phyloP scores from a whole-genome alignment of 2,888 invertebrate genomes.

The Myopa testacea region DNA sequence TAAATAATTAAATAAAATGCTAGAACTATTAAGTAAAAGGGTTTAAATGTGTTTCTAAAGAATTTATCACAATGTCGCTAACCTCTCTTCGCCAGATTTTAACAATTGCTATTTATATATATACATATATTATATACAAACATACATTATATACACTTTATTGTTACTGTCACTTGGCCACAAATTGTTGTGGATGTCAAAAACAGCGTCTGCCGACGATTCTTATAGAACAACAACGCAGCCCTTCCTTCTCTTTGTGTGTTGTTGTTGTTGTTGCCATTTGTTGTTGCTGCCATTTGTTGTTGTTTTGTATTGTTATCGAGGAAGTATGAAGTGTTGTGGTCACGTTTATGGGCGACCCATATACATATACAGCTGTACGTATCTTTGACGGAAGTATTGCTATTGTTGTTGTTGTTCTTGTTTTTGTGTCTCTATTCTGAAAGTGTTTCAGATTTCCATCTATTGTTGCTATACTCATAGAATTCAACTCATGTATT shows the following conservation, averaged over 20 bases:
- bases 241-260: neutral
- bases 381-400: neutral
- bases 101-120: neutral
- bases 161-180: neutral
- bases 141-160: neutral
- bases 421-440: neutral
- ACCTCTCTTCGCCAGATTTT: too few species aligned
- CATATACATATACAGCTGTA: neutral
- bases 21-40: too few species aligned
- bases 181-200: conserved; percentile 9
- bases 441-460: conserved; percentile 6
- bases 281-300: neutral
- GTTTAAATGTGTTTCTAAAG: too few species aligned
- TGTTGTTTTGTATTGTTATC: neutral
- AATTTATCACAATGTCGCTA: too few species aligned
- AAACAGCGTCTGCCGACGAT: conserved; percentile 3
- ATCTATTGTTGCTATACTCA: neutral
- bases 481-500: neutral
- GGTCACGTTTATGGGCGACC: too few species aligned
- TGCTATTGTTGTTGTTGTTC: conserved; percentile 20
- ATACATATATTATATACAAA: neutral
- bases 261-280: conserved; percentile 9
- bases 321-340: too few species aligned
- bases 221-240: too few species aligned
- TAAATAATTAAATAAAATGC: too few species aligned